These are phyloP conservation scores for Amblyteles armatorius DNA, from an alignment of 2,888 invertebrate genomes.

Conservation along the genomic window DNA sequence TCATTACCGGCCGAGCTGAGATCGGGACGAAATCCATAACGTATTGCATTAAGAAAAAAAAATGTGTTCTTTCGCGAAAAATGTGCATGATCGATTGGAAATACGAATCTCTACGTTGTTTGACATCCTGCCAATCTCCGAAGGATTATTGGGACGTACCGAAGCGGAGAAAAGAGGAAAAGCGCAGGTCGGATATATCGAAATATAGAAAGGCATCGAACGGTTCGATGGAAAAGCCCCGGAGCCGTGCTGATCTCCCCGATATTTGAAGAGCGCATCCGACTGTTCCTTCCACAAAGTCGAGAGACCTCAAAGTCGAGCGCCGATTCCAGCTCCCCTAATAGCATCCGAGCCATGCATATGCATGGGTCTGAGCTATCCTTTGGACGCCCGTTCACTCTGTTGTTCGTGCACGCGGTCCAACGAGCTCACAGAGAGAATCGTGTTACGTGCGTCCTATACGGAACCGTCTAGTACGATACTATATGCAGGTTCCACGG, in stretches of 20 bases:
- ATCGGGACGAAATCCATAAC: background rate
- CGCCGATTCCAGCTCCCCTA: conserved; percentile 60
- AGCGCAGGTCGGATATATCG: conserved; percentile 12
- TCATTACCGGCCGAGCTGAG: background rate
- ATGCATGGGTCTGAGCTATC: conserved; percentile 62
- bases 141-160: background rate
- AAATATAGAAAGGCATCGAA: conserved; percentile 38
- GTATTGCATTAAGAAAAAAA: too few species aligned
- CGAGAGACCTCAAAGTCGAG: conserved; percentile 66
- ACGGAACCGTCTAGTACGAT: conserved; percentile 30
- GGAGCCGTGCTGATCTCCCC: conserved; percentile 41
- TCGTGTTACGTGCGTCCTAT: conserved; percentile 53
- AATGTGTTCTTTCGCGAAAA: background rate
- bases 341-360: conserved; percentile 63
- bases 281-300: conserved; percentile 62
- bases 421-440: conserved; percentile 64
- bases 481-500: background rate
- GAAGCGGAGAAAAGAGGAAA: background rate
- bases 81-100: background rate
- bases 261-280: conserved; percentile 60
- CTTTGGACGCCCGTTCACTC: conserved; percentile 60
- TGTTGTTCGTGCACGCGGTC: conserved; percentile 64
- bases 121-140: background rate
- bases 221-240: conserved; percentile 43
- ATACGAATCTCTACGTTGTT: background rate